These are phyloP conservation scores for Piaya cayana DNA, from an alignment of 2,113 vertebrate species.

Conservation along the genomic window DNA sequence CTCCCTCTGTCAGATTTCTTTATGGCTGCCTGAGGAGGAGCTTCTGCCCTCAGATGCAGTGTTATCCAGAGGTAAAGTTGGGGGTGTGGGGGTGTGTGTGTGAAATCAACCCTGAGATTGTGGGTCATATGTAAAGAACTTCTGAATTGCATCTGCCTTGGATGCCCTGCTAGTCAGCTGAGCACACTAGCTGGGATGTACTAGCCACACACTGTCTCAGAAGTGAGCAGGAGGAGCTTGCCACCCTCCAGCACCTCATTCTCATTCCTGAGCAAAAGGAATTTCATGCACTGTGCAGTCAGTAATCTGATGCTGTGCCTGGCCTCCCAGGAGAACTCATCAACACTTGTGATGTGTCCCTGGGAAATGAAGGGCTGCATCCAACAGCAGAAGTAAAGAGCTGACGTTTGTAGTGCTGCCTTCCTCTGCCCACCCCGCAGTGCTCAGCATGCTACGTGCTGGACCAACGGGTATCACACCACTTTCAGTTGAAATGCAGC, in stretches of 20 bases:
- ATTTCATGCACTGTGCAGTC: background rate
- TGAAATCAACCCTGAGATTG: rapidly evolving
- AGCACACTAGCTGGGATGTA: rapidly evolving
- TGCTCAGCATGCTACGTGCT: rapidly evolving
- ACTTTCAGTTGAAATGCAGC: background rate
- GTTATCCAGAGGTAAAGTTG: background rate
- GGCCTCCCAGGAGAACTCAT: background rate
- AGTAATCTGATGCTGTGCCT: background rate
- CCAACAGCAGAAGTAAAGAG: background rate
- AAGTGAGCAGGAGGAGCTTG: background rate
- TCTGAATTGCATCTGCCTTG: background rate
- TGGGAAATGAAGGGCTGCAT: background rate
- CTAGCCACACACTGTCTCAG: background rate
- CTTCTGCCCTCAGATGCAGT: background rate
- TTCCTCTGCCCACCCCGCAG: background rate
- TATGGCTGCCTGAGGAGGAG: background rate
- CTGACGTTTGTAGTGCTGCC: background rate
- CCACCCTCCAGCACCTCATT: background rate
- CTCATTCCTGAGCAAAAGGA: background rate
- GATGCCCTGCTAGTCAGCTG: background rate
- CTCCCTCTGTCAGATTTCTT: background rate
- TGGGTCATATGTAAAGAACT: background rate
- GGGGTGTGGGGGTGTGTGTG: no score
- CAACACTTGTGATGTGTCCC: background rate
- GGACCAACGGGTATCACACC: background rate